Percentiles rank a stretch among this genome's conserved stretches.
Evolutionary conservation across 2,797 vertebrate species (phyloP).

Genomic region (Micromesistius poutassou): DNA sequence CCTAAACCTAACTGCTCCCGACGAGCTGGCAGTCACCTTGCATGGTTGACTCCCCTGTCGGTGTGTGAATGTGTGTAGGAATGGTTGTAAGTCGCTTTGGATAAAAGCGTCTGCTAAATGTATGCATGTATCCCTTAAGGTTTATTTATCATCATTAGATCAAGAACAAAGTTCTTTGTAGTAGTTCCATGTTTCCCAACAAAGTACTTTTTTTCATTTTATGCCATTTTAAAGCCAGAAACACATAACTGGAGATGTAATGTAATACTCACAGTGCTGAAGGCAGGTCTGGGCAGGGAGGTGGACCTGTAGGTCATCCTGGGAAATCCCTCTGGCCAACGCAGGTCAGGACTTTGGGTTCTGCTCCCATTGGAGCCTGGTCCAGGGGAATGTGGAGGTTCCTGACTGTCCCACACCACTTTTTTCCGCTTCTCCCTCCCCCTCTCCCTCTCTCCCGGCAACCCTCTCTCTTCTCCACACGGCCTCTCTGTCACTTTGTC

Average conservation of each 20-base stretch:
- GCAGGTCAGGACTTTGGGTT: slow-evolving; percentile 55
- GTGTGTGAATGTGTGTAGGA: too few relatives aligned
- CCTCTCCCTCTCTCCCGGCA: slow-evolving; percentile 52
- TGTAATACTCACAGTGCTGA: slow-evolving; percentile 69
- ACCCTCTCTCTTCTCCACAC: slow-evolving; percentile 27
- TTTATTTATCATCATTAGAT: background rate
- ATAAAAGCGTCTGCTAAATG: too few relatives aligned
- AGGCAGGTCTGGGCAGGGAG: slow-evolving; percentile 72
- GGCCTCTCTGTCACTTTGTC: slow-evolving; percentile 19
- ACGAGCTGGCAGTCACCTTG: background rate
- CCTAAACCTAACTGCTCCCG: too few relatives aligned
- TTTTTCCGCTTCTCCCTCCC: slow-evolving; percentile 59
- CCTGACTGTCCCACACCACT: slow-evolving; percentile 23
- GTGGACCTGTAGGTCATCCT: slow-evolving; percentile 72
- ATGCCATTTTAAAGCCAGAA: background rate
- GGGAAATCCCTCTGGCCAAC: slow-evolving; percentile 60
- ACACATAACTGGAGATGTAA: background rate
- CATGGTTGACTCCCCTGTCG: too few relatives aligned
- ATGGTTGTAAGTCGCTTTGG: too few relatives aligned
- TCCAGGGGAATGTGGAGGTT: slow-evolving; percentile 23
- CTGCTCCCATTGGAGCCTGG: slow-evolving; percentile 38
- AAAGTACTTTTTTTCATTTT: background rate
- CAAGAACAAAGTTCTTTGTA: background rate
- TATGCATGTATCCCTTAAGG: background rate
- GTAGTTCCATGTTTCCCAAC: background rate